Evolutionary conservation across 2,797 vertebrate genomes (phyloP).

Genomic region (Pangasius larnaudii): DNA sequence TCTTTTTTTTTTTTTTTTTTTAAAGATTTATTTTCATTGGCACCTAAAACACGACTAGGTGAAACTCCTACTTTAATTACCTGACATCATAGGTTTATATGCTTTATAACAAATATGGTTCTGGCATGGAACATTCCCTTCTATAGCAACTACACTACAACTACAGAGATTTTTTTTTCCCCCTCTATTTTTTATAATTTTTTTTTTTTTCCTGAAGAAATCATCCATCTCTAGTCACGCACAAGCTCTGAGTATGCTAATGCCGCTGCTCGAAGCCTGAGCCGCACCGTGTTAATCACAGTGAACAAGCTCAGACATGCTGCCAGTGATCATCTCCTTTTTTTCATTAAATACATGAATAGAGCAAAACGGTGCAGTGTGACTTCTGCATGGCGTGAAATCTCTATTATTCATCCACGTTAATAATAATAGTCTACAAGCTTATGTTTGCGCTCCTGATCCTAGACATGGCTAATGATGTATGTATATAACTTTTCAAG

Average conservation of each 20-base stretch:
- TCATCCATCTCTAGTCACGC: conserved; percentile 16
- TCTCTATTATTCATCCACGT: conserved; percentile 34
- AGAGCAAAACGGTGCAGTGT: conserved; percentile 29
- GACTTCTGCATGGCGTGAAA: conserved; percentile 35
- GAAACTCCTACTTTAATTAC: not conserved
- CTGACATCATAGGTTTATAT: not conserved
- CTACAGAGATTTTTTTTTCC: not conserved
- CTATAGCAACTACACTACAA: not conserved
- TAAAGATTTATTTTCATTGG: not conserved
- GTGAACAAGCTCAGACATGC: conserved; percentile 71
- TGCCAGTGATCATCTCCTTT: conserved; percentile 65
- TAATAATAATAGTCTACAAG: conserved; percentile 19
- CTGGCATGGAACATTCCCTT: not conserved
- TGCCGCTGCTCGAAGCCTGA: conserved; percentile 68
- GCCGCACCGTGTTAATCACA: conserved; percentile 69
- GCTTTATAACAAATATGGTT: not conserved
- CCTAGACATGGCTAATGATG: not conserved
- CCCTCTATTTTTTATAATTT: not conserved
- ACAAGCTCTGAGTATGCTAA: conserved; percentile 71
- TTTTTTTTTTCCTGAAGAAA: conserved; percentile 30
- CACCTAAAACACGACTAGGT: not conserved
- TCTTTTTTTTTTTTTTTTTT: not conserved
- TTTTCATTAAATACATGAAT: conserved; percentile 38
- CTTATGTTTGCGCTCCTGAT: conserved; percentile 13
- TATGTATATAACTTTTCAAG: not conserved